Percentiles rank a stretch among this genome's conserved stretches.
These are phyloP conservation scores for Leptinotarsa rubiginosa DNA, from an alignment of 2,888 invertebrate genomes.

Conservation along the genomic window DNA sequence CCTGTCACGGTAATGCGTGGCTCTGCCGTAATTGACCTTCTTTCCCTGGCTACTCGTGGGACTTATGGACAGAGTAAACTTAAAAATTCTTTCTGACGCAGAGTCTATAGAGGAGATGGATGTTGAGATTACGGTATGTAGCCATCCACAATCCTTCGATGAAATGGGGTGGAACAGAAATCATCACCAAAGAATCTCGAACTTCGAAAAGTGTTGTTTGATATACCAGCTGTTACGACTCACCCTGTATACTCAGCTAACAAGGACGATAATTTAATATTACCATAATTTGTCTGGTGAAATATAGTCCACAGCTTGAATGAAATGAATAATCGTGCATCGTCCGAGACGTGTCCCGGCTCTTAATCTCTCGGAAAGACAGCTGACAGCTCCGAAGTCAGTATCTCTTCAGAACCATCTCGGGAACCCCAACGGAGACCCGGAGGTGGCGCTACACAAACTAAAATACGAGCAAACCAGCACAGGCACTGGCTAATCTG, in stretches of 20 bases:
- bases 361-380: constrained; percentile 40
- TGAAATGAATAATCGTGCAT: constrained; percentile 8
- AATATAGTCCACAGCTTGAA: constrained; percentile 10
- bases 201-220: too few species aligned
- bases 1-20: too few species aligned
- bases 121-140: too few species aligned
- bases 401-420: constrained; percentile 45
- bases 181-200: too few species aligned
- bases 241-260: background rate
- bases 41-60: too few species aligned
- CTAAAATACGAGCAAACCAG: constrained; percentile 42
- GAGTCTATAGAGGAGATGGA: too few species aligned
- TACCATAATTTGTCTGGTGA: constrained; percentile 3
- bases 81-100: too few species aligned
- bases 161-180: too few species aligned
- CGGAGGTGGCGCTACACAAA: constrained; percentile 47
- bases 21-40: too few species aligned
- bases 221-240: background rate
- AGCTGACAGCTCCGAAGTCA: constrained; percentile 40
- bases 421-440: constrained; percentile 44
- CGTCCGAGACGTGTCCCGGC: background rate
- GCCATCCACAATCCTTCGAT: too few species aligned
- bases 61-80: too few species aligned
- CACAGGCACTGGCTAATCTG: constrained; percentile 45
- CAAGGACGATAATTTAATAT: constrained; percentile 11